A percentile compares a stretch with the other conserved stretches of the same genome.
These are phyloP conservation scores for Sclerurus mexicanus DNA, from an alignment of 2,113 vertebrate species.

Conservation along the genomic window DNA sequence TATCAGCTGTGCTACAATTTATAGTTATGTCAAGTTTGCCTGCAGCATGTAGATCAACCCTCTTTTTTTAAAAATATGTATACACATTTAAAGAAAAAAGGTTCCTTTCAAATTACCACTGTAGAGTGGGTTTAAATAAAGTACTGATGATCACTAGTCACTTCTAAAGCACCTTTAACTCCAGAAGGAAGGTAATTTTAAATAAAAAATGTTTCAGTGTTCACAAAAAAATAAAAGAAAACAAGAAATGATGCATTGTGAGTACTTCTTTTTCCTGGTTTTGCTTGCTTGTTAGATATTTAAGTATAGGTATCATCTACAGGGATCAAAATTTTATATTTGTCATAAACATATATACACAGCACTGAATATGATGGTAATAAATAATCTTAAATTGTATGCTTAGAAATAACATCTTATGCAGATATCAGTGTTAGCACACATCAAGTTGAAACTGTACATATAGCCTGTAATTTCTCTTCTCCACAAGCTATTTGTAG, in stretches of 20 bases:
- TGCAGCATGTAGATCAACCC: background rate
- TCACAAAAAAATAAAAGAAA: background rate
- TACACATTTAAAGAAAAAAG: background rate
- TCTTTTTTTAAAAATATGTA: background rate
- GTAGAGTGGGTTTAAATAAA: background rate
- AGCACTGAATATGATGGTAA: background rate
- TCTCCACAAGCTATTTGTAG: background rate
- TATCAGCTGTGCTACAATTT: background rate
- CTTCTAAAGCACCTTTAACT: background rate
- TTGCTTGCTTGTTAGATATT: background rate
- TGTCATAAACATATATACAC: background rate
- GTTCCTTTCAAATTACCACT: background rate
- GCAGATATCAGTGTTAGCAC: background rate
- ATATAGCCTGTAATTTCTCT: background rate
- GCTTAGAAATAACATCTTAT: background rate
- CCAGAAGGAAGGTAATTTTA: background rate
- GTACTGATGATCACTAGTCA: background rate
- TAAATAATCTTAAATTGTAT: background rate
- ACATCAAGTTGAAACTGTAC: background rate
- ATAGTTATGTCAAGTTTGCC: background rate
- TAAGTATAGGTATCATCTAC: background rate
- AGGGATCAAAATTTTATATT: background rate
- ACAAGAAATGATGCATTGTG: accelerated
- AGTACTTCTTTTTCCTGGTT: background rate
- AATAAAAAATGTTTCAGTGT: background rate